Evolutionary conservation across 2,113 vertebrate species (phyloP).

Genomic region (Peromyscus californicus): DNA sequence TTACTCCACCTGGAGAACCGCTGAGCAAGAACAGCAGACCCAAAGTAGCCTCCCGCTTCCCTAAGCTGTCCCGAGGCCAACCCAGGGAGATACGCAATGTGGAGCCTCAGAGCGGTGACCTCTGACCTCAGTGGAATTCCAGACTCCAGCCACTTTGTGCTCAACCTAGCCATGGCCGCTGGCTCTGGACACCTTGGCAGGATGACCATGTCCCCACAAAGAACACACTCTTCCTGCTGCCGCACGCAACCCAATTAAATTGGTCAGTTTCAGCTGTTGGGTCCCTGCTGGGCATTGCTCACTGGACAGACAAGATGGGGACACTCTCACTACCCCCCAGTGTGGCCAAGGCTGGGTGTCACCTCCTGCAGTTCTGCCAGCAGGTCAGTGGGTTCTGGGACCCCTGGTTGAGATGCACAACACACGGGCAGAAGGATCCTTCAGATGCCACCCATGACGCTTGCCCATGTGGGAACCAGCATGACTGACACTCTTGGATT

Average conservation of each 20-base stretch:
- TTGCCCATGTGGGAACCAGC: constrained; percentile 71
- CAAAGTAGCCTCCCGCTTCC: constrained; percentile 92
- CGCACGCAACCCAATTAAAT: constrained; percentile 75
- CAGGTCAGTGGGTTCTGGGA: background rate
- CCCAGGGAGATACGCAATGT: constrained; percentile 91
- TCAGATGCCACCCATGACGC: constrained; percentile 54
- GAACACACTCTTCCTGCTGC: constrained; percentile 63
- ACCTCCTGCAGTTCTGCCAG: background rate
- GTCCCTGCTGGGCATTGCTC: constrained; percentile 61
- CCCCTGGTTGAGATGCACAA: background rate
- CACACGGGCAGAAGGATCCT: constrained; percentile 40
- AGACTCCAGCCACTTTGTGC: background rate
- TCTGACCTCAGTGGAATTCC: constrained; percentile 85
- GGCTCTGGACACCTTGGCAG: constrained; percentile 53
- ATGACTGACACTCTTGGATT: constrained; percentile 5
- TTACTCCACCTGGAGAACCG: constrained; percentile 89
- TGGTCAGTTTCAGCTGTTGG: constrained; percentile 61
- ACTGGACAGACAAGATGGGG: background rate
- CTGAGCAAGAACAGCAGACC: constrained; percentile 90
- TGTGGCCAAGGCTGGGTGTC: accelerated
- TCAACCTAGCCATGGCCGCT: constrained; percentile 29
- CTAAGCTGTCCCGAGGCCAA: constrained; percentile 92
- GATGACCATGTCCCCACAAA: constrained; percentile 71
- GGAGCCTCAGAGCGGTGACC: constrained; percentile 98
- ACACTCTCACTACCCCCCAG: background rate